Evolutionary conservation across 2,888 invertebrate genomes (phyloP), one percentile per base, ranked within the genome.

Genomic region (Drosophila anomalata): DNA sequence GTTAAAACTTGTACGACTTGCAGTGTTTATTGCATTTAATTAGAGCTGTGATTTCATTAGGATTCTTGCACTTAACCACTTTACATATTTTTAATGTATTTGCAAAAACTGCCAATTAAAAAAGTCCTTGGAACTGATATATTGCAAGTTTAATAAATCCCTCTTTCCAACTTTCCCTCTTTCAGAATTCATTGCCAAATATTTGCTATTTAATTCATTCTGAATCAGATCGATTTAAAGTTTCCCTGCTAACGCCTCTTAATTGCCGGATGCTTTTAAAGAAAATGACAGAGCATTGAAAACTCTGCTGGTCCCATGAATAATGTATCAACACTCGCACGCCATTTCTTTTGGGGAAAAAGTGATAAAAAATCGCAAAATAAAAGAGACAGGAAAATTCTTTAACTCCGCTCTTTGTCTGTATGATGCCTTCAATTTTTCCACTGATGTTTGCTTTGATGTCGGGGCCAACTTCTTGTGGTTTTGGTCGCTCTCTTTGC

Each of bases 371-470:
- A 62, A 58, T 36, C n/a, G 36, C n/a, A 53, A 54, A 20, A 42
- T 31, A 52, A 47, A 54, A 52, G 31, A 36, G 36, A 61, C 39
- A 39, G 55, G 26, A 56, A 22, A 36, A 54, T 63, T 66, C 69
- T 79, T 70, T 36, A 74, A 70, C 54, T 70, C 52, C 51, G 61
- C 77, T 83, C 75, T 68, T 73, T 77, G 71, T 66, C 80, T 79
- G 69, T 80, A 68, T 66, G 71, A 72, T 66, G 39, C 56, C 24
- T 47, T 31, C 58, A 58, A 61, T 50, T 67, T 53, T 48, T 60
- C 48, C 51, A 56, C 59, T 33, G 63, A 52, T 87, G 56, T 81
- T 81, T 87, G 73, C 80, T 65, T 80, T 72, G 84, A 68, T 71
- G 72, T 54, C 72, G 73, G 56, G 47, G 50, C 53, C 52, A 85